Evolutionary conservation across 1,140 invertebrate species (phyloP), one percentile per base, ranked within the genome.

Genomic region (Trigoniulus corallinus): DNA sequence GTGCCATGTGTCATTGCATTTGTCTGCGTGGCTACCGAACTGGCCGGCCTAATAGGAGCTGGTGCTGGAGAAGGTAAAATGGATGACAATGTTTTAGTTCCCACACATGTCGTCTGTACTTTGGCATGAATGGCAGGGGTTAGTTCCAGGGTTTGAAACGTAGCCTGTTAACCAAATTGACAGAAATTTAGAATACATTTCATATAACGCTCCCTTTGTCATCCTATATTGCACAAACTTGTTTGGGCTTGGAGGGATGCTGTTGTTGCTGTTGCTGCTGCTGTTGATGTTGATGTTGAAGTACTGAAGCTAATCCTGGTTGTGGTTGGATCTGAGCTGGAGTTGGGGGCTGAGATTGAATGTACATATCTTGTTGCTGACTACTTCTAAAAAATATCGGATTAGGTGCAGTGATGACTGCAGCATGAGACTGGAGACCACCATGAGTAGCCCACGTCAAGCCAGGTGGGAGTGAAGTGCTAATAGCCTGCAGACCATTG

Each of bases 341-440:
- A 21, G 58, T 63, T 21, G 73, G 72, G 54, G 82, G 82, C 12
- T 82, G 79, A 61, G 79, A 82, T 60, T 87, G 84, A 56, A 91
- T 87, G 57, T 85, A 87, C 81, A 91, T 88, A 15, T 77, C 76
- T 62, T 88, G 84, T 12, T 79, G 78, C 12, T 79, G 78, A 21
- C 56, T 41, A 41, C 83, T 80, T 50, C 85, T 67, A 55, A 89
- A 87, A 57, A 88, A 86, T 57, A 88, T 88, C 23, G 80, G 80
- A 67, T 86, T 88, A 2, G 77, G 79, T 0, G 76, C 66, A 2
- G 74, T 73, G 2, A 68, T 66, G 2, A 82, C 65, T 1, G 83
- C 61, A 2, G 76, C 67, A 29, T 74, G 76, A 7, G 79, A 76
- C 54, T 81, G 82, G 20, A 64, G 48, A 10, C 60, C 60, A n/a